Evolutionary conservation across 2,797 vertebrate genomes (phyloP).

Genomic region (Ctenopoma kingsleyae): DNA sequence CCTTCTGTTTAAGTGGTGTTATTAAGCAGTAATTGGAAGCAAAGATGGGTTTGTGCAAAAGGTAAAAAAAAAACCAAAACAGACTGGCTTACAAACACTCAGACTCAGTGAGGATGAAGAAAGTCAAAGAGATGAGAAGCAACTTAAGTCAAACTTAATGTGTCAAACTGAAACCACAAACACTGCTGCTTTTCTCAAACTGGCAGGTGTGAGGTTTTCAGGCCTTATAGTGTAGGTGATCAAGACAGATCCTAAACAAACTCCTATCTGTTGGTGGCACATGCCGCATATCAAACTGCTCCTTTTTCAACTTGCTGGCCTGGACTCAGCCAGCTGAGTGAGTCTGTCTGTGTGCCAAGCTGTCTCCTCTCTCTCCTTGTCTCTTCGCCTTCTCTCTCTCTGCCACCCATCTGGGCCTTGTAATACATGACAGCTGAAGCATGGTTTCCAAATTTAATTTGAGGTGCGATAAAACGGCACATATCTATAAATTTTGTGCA

Average conservation of each 20-base stretch:
- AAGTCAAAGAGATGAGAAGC: not conserved
- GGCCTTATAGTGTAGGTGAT: conserved; percentile 25
- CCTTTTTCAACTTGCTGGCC: conserved; percentile 26
- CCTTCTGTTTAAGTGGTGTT: not conserved
- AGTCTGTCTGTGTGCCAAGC: conserved; percentile 25
- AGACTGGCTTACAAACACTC: not conserved
- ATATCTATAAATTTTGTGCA: conserved; percentile 79
- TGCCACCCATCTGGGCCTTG: conserved; percentile 77
- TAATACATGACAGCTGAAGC: conserved; percentile 82
- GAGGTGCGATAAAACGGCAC: conserved; percentile 82
- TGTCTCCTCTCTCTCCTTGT: conserved; percentile 22
- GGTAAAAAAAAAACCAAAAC: no score
- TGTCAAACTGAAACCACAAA: conserved; percentile 29
- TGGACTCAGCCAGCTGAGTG: conserved; percentile 32
- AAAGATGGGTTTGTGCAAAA: no score
- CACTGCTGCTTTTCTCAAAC: not conserved
- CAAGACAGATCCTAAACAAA: conserved; percentile 22
- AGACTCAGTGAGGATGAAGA: not conserved
- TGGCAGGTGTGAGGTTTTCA: conserved; percentile 35
- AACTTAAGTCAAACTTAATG: not conserved
- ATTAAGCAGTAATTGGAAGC: not conserved
- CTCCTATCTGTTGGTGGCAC: conserved; percentile 11
- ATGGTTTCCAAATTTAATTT: conserved; percentile 77
- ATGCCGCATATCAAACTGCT: conserved; percentile 43
- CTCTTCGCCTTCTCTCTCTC: conserved; percentile 38